Evolutionary conservation across 2,797 vertebrate genomes (phyloP).

Genomic region (Numenius phaeopus): DNA sequence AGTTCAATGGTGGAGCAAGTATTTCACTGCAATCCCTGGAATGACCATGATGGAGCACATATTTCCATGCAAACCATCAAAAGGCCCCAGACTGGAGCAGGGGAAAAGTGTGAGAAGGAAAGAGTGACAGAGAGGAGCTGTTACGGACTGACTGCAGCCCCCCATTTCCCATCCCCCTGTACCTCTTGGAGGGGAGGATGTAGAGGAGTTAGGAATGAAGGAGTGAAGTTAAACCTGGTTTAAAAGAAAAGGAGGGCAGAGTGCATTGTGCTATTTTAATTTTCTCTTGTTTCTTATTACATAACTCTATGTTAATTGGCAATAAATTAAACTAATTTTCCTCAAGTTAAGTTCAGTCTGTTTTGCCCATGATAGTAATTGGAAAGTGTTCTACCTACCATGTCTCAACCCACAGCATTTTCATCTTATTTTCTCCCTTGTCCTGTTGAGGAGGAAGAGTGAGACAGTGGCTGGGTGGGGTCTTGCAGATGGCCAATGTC

Average conservation of each 20-base stretch:
- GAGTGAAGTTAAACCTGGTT: background rate
- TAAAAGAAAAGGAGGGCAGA: background rate
- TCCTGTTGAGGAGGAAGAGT: background rate
- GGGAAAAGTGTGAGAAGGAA: background rate
- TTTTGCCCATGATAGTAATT: background rate
- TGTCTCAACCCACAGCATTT: background rate
- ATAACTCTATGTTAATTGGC: background rate
- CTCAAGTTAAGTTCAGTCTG: background rate
- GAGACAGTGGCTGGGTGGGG: background rate
- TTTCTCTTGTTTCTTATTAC: background rate
- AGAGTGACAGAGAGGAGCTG: background rate
- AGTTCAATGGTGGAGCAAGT: background rate
- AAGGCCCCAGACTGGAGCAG: background rate
- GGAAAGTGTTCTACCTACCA: background rate
- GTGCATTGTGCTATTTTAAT: background rate
- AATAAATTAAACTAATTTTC: background rate
- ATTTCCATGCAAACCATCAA: background rate
- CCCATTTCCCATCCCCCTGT: background rate
- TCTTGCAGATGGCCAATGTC: background rate
- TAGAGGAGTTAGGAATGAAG: background rate
- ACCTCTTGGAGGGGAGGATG: fast-evolving
- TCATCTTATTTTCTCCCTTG: background rate
- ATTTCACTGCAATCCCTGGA: background rate
- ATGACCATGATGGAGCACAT: fast-evolving
- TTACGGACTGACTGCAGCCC: background rate